These are phyloP conservation scores for Poecilia velifera DNA, from an alignment of 2,797 vertebrate genomes.

Conservation along the genomic window DNA sequence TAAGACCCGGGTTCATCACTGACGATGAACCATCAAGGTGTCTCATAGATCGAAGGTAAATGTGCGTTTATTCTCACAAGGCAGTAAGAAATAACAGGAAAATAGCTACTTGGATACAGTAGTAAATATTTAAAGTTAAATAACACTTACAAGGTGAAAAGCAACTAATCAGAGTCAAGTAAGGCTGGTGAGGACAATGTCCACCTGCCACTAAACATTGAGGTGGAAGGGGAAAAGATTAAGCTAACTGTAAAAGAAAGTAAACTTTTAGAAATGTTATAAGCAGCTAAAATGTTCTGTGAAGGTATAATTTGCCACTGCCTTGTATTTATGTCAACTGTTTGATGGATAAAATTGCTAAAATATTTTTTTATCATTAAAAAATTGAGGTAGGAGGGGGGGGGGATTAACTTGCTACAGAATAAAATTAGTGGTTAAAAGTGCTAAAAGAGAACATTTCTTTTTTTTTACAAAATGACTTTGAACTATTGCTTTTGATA, in stretches of 20 bases:
- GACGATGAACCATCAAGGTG: background rate
- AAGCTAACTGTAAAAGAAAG: background rate
- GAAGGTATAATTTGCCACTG: background rate
- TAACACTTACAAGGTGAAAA: background rate
- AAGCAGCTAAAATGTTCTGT: background rate
- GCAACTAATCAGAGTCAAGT: background rate
- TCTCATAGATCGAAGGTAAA: background rate
- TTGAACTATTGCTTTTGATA: background rate
- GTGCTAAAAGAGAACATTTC: background rate
- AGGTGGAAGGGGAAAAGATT: background rate
- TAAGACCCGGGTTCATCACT: background rate
- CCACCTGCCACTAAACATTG: background rate
- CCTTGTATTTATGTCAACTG: background rate
- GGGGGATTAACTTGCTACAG: too few relatives aligned
- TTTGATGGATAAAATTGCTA: background rate
- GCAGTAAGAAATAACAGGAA: background rate
- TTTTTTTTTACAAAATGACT: background rate
- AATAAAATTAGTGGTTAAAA: too few relatives aligned
- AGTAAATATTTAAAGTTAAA: background rate
- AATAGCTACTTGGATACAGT: background rate
- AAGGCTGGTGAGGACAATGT: background rate
- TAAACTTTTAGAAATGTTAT: background rate
- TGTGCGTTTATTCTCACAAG: background rate
- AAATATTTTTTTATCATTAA: background rate
- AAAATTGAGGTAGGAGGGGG: too few relatives aligned